phyloP scores from a whole-genome alignment of 2,113 vertebrate species.

The Chascanopsetta lugubris region DNA sequence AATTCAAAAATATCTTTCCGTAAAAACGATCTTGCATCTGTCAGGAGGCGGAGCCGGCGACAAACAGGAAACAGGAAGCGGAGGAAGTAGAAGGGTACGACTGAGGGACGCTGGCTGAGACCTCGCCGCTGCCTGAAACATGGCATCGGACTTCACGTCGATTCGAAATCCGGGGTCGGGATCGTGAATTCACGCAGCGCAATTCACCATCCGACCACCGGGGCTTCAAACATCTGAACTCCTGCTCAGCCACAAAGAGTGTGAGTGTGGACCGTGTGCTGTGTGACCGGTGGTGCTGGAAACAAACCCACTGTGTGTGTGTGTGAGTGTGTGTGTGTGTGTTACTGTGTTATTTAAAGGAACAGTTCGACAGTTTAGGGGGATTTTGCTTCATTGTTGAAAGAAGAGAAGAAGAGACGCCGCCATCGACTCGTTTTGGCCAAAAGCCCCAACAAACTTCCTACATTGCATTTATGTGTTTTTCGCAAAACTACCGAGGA shows the following conservation, averaged over 20 bases:
- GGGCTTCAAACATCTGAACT: conserved; percentile 33
- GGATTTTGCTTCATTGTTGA: too few relatives aligned
- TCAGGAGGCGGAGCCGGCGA: conserved; percentile 41
- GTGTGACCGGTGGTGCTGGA: conserved; percentile 41
- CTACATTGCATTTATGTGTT: too few relatives aligned
- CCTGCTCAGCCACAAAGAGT: conserved; percentile 20
- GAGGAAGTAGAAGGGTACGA: conserved; percentile 43
- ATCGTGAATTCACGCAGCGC: conserved; percentile 65
- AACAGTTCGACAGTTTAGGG: conserved; percentile 9
- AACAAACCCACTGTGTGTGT: conserved; percentile 40
- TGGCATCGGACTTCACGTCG: conserved; percentile 10
- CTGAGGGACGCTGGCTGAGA: conserved; percentile 27
- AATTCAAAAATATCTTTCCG: conserved; percentile 59
- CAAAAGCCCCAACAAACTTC: too few relatives aligned
- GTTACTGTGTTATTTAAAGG: conserved; percentile 29
- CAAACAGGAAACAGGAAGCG: conserved; percentile 18
- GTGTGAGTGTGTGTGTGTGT: conserved; percentile 12
- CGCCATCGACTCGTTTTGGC: too few relatives aligned
- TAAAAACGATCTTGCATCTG: conserved; percentile 63
- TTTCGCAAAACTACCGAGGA: too few relatives aligned
- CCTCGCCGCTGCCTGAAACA: conserved; percentile 38
- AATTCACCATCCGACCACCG: conserved; percentile 42
- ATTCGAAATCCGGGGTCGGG: conserved; percentile 1
- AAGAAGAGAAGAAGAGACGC: too few relatives aligned
- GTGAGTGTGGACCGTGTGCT: conserved; percentile 49